phyloP scores from a whole-genome alignment of 1,140 invertebrate genomes.

The Caenorhabditis inopinata region DNA sequence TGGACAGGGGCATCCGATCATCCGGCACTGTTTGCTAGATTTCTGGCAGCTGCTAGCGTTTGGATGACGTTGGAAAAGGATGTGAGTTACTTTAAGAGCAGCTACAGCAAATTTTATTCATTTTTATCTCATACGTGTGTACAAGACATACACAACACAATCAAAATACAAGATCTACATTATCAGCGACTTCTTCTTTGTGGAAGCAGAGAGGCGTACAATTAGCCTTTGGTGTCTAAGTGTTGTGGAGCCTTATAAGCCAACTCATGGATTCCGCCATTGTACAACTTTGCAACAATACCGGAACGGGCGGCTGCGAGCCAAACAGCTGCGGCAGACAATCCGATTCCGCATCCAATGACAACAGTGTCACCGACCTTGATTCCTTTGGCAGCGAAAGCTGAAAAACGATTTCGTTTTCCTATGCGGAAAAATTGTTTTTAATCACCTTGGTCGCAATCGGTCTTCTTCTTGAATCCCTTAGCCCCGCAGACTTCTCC shows the following conservation, averaged over 20 bases:
- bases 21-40: constrained; percentile 9
- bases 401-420: too few relatives aligned
- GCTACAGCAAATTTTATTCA: neutral
- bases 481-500: neutral
- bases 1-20: constrained; percentile 37
- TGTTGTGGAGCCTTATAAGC: constrained; percentile 12
- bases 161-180: too few relatives aligned
- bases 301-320: neutral
- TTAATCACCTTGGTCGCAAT: too few relatives aligned
- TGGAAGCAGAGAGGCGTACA: neutral
- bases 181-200: neutral
- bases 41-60: constrained; percentile 35
- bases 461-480: constrained; percentile 20
- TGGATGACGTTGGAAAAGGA: constrained; percentile 12
- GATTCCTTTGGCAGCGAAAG: too few relatives aligned
- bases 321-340: neutral
- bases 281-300: neutral
- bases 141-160: too few relatives aligned
- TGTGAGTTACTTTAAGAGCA: neutral
- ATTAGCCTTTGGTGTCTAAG: neutral
- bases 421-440: neutral
- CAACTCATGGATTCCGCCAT: neutral
- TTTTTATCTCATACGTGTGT: neutral
- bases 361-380: constrained; percentile 1
- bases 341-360: neutral